Base-by-base conservation (phyloP, 2,888 invertebrate genomes). In the Spisula solida region DNA sequence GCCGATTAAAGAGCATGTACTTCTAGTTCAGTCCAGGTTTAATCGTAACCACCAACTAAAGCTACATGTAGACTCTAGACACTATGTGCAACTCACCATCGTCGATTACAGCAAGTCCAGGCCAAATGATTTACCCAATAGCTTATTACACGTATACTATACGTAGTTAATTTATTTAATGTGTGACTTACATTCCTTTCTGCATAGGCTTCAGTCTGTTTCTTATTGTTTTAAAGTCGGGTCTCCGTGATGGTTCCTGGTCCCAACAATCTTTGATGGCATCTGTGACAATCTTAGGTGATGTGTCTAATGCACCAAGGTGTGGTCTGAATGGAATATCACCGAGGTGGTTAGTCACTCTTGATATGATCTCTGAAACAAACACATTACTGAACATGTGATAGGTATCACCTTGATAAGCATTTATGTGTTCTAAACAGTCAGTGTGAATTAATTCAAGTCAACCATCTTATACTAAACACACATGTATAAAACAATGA, bases 241-340 rank as follows among this genome's bases (percentile, higher is more conserved):
- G 99, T 88, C 99, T 97, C 97, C 98, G 98, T 93, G 98, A 98
- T 0, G 99, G 98, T 93, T 98, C 98, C 97, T 99, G 99, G 81
- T 98, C 98, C 99, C 99, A 99, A 97, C 99, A 99, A 96, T 99
- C 99, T 82, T 98, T 98, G 93, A 99, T 99, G 93, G 94, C 92
- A 75, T 95, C 95, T 10, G 94, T 95, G 51, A 95, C 94, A 82
- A 95, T 95, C 87, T 95, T 95, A 8, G 96, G 95, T 0, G 94
- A 97, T 75, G 98, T 98, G 94, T 98, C 98, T 83, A 99, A 96
- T 0, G 98, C 97, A 78, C 98, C 98, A 92, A 99, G 96, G 0
- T 98, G 98, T 0, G 99, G 99, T 94, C 98, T 98, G 96, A 90
- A 96, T 0, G 96, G 96, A 18, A 94, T 87, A 47, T 93, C 94